Evolutionary conservation across 2,113 vertebrate genomes (phyloP), one percentile per base, ranked within the genome.

Genomic region (Lycaon pictus): DNA sequence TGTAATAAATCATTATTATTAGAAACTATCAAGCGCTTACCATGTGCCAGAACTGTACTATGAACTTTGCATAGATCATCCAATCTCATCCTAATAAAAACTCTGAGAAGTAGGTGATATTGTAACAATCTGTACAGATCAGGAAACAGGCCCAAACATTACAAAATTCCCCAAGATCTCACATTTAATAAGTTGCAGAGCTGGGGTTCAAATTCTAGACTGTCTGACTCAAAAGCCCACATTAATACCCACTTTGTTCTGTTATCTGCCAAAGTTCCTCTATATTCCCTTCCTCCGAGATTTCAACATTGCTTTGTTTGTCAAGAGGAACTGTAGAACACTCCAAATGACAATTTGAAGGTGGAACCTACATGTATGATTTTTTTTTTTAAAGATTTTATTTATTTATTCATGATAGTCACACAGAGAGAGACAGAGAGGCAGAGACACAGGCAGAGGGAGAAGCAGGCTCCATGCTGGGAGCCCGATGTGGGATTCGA

Each of bases 111-210:
- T 65, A 35, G 1, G 5, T 80, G 11, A n/a, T 29, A 85, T 60
- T 37, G 22, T 67, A 84, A 92, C 11, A 71, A n/a, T 85, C 81
- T 90, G 86, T 93, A 82, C 23, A 96, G 20, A 92, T 32, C 19
- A 74, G 55, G 25, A 95, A 96, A 92, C 17, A 96, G 25, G 19
- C 1, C 13, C n/a, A 55, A 43, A 72, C 37, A 17, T 89, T 58
- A 92, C 7, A 95, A 93, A 96, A 93, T 65, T 72, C 11, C 72
- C 74, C 89, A 92, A 32, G 37, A 20, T 80, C 35, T 84, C 35
- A 48, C 3, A 35, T 35, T 51, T 92, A 72, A 29, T 51, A 92
- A 87, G 29, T 5, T 51, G 23, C 48, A 77, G 85, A 65, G 35
- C 15, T 65, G 25, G 37, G 17, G 35, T 62, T 79, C 82, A 91